Evolutionary conservation across 2,113 vertebrate genomes (phyloP).

Genomic region (Eretmochelys imbricata): DNA sequence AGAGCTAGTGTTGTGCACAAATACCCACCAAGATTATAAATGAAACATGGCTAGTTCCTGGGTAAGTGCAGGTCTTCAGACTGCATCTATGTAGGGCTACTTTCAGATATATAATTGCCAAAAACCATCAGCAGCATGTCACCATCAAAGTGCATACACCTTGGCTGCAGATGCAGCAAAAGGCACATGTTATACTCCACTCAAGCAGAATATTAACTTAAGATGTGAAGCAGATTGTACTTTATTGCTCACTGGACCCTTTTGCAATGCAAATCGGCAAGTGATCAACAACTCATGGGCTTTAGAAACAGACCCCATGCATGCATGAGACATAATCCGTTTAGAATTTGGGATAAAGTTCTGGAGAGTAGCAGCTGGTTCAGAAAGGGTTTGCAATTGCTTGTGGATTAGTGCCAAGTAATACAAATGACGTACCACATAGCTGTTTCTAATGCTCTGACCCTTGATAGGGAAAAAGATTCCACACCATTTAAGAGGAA

Average conservation of each 20-base stretch:
- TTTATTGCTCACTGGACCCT: not conserved
- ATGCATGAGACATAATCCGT: not conserved
- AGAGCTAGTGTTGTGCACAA: slow-evolving; percentile 2
- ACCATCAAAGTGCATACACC: not conserved
- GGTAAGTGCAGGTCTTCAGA: not conserved
- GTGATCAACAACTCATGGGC: not conserved
- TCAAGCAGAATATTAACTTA: slow-evolving; percentile 12
- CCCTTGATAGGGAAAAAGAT: not conserved
- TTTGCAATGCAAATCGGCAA: not conserved
- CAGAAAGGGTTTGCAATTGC: not conserved
- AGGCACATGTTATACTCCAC: not conserved
- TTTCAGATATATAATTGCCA: not conserved
- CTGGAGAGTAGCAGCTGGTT: not conserved
- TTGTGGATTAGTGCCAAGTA: not conserved
- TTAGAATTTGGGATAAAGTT: not conserved
- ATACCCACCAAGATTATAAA: not conserved
- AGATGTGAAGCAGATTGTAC: not conserved
- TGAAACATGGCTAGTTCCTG: not conserved
- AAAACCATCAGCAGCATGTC: not conserved
- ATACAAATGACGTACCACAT: not conserved
- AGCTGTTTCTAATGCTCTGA: not conserved
- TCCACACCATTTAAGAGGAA: not conserved
- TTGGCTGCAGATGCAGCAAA: not conserved
- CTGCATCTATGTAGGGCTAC: not conserved
- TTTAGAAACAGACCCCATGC: not conserved